phyloP scores from a whole-genome alignment of 2,113 vertebrate species.

The Corvus cornix region DNA sequence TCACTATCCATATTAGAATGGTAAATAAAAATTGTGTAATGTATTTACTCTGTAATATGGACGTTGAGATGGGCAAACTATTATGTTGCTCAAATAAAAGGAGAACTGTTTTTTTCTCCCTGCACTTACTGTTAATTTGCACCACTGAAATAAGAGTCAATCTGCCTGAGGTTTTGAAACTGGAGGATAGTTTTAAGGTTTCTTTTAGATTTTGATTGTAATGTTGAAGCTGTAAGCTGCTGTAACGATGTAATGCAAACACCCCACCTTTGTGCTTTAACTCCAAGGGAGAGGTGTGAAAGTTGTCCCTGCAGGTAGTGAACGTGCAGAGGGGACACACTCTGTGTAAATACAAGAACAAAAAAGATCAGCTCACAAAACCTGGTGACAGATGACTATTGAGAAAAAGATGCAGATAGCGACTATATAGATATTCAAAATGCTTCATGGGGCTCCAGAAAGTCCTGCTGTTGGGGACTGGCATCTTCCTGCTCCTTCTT shows the following conservation, averaged over 20 bases:
- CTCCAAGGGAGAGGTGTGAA: not conserved
- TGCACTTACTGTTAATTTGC: not conserved
- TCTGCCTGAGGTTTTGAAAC: not conserved
- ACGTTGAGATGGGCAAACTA: not conserved
- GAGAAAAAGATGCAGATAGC: not conserved
- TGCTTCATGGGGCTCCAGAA: not conserved
- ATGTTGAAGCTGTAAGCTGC: not conserved
- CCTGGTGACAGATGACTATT: not conserved
- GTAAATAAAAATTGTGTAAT: not conserved
- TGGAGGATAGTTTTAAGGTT: not conserved
- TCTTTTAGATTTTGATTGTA: not conserved
- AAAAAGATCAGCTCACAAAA: not conserved
- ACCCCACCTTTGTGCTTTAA: not conserved
- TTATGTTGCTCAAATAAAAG: not conserved
- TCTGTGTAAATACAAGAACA: not conserved
- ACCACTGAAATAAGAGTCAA: not conserved
- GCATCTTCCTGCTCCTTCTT: not conserved
- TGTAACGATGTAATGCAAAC: not conserved
- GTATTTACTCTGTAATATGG: not conserved
- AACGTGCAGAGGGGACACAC: accelerated
- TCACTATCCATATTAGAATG: not conserved
- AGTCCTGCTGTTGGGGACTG: not conserved
- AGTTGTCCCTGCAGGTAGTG: not conserved
- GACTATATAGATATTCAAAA: not conserved
- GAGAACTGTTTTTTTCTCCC: not conserved